Evolutionary conservation across 2,113 vertebrate species (phyloP), one percentile per base, ranked within the genome.

Genomic region (Siphamia tubifer): DNA sequence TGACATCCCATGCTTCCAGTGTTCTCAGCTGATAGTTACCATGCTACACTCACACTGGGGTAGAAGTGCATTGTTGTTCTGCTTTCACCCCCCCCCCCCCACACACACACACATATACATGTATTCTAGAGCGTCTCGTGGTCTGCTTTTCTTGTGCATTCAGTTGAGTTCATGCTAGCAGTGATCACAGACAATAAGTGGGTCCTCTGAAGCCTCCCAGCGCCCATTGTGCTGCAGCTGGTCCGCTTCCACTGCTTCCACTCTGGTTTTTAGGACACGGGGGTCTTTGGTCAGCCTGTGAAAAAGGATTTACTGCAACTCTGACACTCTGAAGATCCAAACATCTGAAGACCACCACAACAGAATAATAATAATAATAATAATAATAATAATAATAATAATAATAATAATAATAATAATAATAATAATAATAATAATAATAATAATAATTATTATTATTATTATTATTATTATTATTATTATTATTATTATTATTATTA

Each of bases 1-100:
- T 95, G 95, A 98, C 92, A 90, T 94, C 90, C 87, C 92, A 91
- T 95, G 94, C 95, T 88, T 90, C 83, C 54, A 62, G 45, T 47
- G 71, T 53, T 67, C 67, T 44, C 84, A 86, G 90, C 89, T 88
- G 90, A 91, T 82, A 73, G 74, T 80, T 63, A 67, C 79, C 8
- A 1, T 42, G 42, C 49, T 39, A 34, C 40, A 55, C 45, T 40
- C n/a, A 9, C 38, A 35, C 87, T 73, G 52, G 71, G 88, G 77
- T 82, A 17, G 8, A 77, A 77, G 78, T 81, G 84, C 82, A 86
- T 88, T 91, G 87, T 79, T 53, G 66, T 67, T 66, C 57, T 73
- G 73, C 79, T 65, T 65, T 12, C 60, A 24, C 80, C 66, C 40
- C 39, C 57, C 87, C 12, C 17, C 9, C 2, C 21, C 31, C 4